Base-by-base conservation (phyloP, 2,888 invertebrate species). In the Idaea dimidiata region DNA sequence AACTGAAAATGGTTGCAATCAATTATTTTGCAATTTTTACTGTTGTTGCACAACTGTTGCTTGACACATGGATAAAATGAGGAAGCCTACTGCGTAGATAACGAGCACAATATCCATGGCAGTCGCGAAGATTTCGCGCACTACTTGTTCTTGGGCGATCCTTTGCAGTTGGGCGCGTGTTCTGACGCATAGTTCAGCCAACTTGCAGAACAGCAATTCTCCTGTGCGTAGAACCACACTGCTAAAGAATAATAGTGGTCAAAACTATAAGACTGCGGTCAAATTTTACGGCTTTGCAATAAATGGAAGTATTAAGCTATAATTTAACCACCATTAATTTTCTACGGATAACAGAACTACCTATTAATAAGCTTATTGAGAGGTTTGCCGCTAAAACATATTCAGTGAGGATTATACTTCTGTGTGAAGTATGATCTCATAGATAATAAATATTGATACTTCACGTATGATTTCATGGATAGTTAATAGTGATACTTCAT, bases 61-160 rank as follows among this genome's bases (percentile, higher is more conserved):
- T 64, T 90, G 87, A 66, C 88, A 90, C 73, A 89, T 69, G 1
- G 88, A 84, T 8, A 91, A 66, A 6, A 87, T 62, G 5, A 91
- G 79, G 70, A 90, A 90, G 0, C 89, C 89, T 16, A 89, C 69
- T 0, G 87, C 88, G 67, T 91, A 91, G 0, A 88, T 57, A 0
- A 88, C 75, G 0, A 91, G 78, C 2, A 88, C 72, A 0, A 85
- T 55, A 58, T 91, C 89, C 83, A 89, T 83, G 8, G 78, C 75
- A 0, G 83, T 74, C 0, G 88, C 85, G 65, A 89, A 81, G 2
- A 88, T n/a, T 2, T 89, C 84, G 17, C 82, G 68, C 0, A 81
- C 72, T 0, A 78, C 33, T 31, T 82, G 81, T 4, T 83, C 81
- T 0, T 68, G 69, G 0, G 80, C 74, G 4, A 88, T 2, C 16